Conservation (phyloP, 2,888 invertebrate species). For the Cryptocephalus moraei region DNA sequence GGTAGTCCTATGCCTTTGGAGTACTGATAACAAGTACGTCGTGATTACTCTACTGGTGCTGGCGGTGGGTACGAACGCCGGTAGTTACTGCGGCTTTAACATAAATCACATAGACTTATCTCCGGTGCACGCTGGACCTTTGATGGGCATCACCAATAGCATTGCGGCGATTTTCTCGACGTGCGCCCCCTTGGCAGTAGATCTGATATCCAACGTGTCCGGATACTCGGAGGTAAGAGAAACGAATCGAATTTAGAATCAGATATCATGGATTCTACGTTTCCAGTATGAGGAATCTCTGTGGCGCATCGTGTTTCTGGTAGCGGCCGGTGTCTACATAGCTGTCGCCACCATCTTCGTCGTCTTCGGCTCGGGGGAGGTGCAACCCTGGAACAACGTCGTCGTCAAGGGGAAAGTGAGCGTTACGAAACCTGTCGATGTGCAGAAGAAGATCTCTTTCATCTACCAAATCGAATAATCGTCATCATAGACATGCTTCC, state of each 20-base stretch:
- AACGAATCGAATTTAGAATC: conserved; percentile 20
- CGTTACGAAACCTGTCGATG: too few species aligned
- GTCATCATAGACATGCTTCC: too few species aligned
- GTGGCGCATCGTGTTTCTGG: conserved; percentile 68
- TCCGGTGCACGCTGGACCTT: conserved; percentile 70
- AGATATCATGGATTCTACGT: conserved; percentile 15
- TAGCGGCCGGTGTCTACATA: conserved; percentile 62
- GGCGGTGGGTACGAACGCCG: conserved; percentile 67
- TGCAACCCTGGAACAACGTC: conserved; percentile 52
- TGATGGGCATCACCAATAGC: conserved; percentile 79
- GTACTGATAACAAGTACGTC: conserved; percentile 37
- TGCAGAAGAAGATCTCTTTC: too few species aligned
- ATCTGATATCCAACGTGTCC: conserved; percentile 41
- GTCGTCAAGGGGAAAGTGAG: too few species aligned
- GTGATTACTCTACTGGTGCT: conserved; percentile 57
- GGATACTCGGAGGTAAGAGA: conserved; percentile 8
- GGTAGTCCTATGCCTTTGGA: conserved; percentile 46
- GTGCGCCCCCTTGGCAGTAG: conserved; percentile 64
- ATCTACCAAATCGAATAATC: too few species aligned
- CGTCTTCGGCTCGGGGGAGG: conserved; percentile 54
- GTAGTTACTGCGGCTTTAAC: conserved; percentile 65
- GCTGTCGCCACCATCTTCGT: conserved; percentile 59
- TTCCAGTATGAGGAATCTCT: conserved; percentile 52
- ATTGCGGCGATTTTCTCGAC: conserved; percentile 68
- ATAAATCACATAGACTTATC: conserved; percentile 75